A percentile compares a stretch with the other conserved stretches of the same genome.
phyloP scores from a whole-genome alignment of 2,888 invertebrate genomes.

The Auanema sp. region DNA sequence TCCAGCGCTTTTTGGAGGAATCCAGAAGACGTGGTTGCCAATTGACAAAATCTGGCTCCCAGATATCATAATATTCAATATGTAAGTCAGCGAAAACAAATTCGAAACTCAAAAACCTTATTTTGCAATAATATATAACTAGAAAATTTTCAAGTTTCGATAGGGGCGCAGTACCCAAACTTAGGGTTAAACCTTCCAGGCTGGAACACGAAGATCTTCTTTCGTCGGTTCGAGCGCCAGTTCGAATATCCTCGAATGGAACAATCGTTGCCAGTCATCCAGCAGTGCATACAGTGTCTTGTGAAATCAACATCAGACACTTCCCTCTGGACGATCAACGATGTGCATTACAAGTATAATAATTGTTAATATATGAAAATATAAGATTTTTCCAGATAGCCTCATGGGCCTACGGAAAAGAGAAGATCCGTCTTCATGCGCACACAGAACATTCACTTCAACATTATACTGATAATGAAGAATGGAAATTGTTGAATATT shows the following conservation, averaged over 20 bases:
- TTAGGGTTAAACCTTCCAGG: conserved; percentile 54
- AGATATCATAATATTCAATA: conserved; percentile 85
- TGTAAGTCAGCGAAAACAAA: conserved; percentile 72
- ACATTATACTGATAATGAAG: conserved; percentile 56
- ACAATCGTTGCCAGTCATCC: conserved; percentile 57
- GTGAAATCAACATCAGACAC: conserved; percentile 56
- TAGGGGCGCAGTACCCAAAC: conserved; percentile 20
- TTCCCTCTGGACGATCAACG: conserved; percentile 52
- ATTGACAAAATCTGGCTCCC: conserved; percentile 83
- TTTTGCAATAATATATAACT: background rate
- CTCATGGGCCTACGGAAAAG: conserved; percentile 58
- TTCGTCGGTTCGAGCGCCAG: conserved; percentile 52
- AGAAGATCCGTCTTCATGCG: conserved; percentile 56
- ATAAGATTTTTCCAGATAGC: conserved; percentile 47
- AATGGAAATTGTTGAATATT: conserved; percentile 56
- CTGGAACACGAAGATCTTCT: conserved; percentile 59
- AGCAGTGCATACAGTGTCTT: conserved; percentile 59
- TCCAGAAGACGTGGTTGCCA: conserved; percentile 81
- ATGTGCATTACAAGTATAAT: conserved; percentile 53
- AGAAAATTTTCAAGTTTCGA: background rate
- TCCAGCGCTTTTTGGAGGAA: conserved; percentile 79
- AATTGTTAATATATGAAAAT: background rate
- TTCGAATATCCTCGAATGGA: conserved; percentile 49
- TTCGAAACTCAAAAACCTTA: background rate
- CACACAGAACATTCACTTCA: conserved; percentile 53